Conservation (phyloP, 1,140 invertebrate genomes). For the Zophobas morio region DNA sequence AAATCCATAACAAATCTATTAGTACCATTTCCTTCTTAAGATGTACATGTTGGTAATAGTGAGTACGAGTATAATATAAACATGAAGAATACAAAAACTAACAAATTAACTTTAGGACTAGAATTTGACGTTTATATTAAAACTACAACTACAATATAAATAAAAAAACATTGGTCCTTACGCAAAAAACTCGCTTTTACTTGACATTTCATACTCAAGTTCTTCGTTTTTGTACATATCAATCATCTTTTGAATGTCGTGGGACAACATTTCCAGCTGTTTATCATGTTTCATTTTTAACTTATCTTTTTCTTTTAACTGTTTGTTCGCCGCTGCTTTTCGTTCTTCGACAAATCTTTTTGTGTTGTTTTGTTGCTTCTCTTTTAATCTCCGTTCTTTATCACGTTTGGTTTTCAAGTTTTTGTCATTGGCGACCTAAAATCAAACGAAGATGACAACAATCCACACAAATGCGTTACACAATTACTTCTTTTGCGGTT, state of each 20-base stretch:
- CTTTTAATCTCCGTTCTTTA: conserved; percentile 91
- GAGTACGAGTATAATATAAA: conserved; percentile 20
- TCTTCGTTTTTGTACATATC: conserved; percentile 97
- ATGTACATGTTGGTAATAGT: neutral
- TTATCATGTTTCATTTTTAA: conserved; percentile 93
- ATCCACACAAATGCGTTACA: conserved; percentile 9
- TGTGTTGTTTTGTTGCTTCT: conserved; percentile 99
- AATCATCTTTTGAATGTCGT: conserved; percentile 93
- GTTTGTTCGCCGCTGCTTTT: conserved; percentile 89
- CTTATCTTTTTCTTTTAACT: conserved; percentile 94
- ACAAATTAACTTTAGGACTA: conserved; percentile 32
- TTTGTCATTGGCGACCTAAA: conserved; percentile 89
- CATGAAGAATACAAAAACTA: neutral
- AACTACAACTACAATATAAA: neutral
- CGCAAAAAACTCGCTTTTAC: conserved; percentile 92
- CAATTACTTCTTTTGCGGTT: conserved; percentile 87
- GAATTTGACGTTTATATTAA: conserved; percentile 1
- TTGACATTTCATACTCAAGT: conserved; percentile 90
- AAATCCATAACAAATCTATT: conserved; percentile 21
- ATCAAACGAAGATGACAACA: conserved; percentile 25
- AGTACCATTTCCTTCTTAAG: conserved; percentile 20
- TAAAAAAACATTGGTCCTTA: conserved; percentile 67
- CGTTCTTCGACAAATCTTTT: conserved; percentile 99
- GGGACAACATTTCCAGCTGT: conserved; percentile 90
- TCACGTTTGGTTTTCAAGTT: conserved; percentile 97